These are phyloP conservation scores for Ostrea edulis DNA, from an alignment of 1,140 invertebrate species.

Conservation along the genomic window DNA sequence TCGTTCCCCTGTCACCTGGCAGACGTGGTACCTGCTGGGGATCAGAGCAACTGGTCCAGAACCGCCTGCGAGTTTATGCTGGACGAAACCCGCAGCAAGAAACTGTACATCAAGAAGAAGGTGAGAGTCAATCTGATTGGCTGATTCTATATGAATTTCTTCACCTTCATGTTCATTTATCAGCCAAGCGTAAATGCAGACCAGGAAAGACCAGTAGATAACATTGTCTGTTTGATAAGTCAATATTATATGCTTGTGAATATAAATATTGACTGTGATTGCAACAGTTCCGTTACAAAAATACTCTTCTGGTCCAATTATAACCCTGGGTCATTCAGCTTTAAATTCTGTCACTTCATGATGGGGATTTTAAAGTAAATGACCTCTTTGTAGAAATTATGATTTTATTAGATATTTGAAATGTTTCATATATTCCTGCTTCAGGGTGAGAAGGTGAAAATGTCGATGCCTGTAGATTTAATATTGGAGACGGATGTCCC, in stretches of 20 bases:
- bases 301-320: no score
- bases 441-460: conserved; percentile 46
- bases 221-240: no score
- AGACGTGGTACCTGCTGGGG: conserved; percentile 51
- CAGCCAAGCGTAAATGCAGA: background rate
- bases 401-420: no score
- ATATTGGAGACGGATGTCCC: conserved; percentile 65
- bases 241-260: no score
- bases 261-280: no score
- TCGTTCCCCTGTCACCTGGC: conserved; percentile 54
- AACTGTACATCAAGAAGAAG: conserved; percentile 57
- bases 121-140: conserved; percentile 6
- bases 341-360: no score
- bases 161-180: no score
- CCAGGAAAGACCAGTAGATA: background rate
- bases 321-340: no score
- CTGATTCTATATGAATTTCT: no score
- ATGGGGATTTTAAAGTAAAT: no score
- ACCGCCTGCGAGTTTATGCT: conserved; percentile 57
- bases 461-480: conserved; percentile 65
- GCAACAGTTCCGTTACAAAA: no score
- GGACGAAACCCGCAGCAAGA: conserved; percentile 44
- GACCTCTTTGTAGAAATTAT: no score
- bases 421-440: background rate
- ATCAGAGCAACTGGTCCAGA: conserved; percentile 51